A percentile compares a stretch with the other conserved stretches of the same genome.
These are phyloP conservation scores for Timema podura DNA, from an alignment of 2,888 invertebrate genomes.

Conservation along the genomic window DNA sequence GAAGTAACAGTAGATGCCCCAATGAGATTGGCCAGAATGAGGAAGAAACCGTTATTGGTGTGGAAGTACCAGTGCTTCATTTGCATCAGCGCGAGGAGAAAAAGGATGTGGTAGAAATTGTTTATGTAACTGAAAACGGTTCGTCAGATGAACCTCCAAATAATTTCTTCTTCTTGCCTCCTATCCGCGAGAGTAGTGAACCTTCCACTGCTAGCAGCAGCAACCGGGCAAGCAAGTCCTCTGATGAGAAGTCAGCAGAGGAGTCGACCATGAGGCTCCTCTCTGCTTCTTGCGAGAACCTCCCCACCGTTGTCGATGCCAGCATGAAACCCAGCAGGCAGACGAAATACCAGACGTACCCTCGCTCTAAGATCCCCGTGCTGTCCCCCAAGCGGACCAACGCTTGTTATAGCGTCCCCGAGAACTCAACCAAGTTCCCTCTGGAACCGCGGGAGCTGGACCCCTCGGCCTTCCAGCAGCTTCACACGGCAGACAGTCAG, in stretches of 20 bases:
- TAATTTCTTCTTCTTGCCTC: constrained; percentile 47
- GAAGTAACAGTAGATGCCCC: neutral
- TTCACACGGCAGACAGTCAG: constrained; percentile 57
- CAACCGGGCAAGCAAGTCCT: constrained; percentile 38
- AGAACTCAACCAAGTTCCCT: constrained; percentile 45
- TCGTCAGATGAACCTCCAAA: constrained; percentile 21
- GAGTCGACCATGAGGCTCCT: constrained; percentile 34
- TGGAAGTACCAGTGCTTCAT: constrained; percentile 13
- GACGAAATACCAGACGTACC: constrained; percentile 48
- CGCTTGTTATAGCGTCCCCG: constrained; percentile 26
- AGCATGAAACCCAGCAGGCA: constrained; percentile 24
- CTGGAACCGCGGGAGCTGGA: constrained; percentile 57
- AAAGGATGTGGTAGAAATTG: constrained; percentile 26
- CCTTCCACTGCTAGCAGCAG: constrained; percentile 48
- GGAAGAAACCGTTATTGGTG: constrained; percentile 3
- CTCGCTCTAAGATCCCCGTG: constrained; percentile 47
- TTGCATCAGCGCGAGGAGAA: constrained; percentile 21
- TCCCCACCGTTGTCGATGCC: constrained; percentile 16
- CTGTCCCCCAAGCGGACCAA: constrained; percentile 32
- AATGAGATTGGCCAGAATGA: neutral
- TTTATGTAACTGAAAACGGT: constrained; percentile 23
- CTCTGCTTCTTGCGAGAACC: constrained; percentile 40
- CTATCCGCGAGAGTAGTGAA: constrained; percentile 57
- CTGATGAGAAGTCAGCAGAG: constrained; percentile 32
- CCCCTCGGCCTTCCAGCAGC: constrained; percentile 52